Conservation (phyloP, 2,113 vertebrate genomes). For the Phrynocephalus versicolor region DNA sequence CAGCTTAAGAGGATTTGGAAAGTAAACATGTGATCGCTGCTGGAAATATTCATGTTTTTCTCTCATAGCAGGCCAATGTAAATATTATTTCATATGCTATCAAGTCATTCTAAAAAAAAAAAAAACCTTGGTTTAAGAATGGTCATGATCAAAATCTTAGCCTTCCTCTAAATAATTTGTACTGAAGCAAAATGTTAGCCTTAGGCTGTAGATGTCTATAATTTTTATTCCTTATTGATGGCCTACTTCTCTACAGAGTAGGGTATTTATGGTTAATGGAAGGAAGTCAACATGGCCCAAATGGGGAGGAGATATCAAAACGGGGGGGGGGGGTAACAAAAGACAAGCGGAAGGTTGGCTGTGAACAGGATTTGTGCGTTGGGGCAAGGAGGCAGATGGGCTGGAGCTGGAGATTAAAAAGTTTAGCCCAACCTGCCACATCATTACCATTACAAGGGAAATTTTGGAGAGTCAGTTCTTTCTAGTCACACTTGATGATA, state of each 20-base stretch:
- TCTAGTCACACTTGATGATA: not conserved
- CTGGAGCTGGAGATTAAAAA: not conserved
- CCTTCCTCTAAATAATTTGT: slow-evolving; percentile 38
- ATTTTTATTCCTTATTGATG: not conserved
- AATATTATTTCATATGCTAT: slow-evolving; percentile 75
- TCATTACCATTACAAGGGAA: not conserved
- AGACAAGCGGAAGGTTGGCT: not conserved
- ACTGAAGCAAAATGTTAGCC: slow-evolving; percentile 47
- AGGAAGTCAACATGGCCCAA: not conserved
- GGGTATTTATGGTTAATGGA: not conserved
- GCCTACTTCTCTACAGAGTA: not conserved
- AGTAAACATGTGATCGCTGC: slow-evolving; percentile 69
- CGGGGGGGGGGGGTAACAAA: not conserved
- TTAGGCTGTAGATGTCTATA: slow-evolving; percentile 15
- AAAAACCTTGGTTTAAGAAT: slow-evolving; percentile 60
- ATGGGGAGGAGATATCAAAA: not conserved
- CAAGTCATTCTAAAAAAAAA: slow-evolving; percentile 67
- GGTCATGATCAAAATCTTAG: slow-evolving; percentile 58
- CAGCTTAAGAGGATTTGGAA: slow-evolving; percentile 72
- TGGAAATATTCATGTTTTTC: slow-evolving; percentile 70
- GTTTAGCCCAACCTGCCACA: not conserved
- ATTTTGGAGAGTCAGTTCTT: not conserved
- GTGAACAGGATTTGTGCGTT: not conserved
- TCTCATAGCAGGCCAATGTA: slow-evolving; percentile 64
- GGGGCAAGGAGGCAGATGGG: not conserved